Evolutionary conservation across 2,797 vertebrate genomes (phyloP), one percentile per base, ranked within the genome.

Genomic region (Oreortyx pictus): DNA sequence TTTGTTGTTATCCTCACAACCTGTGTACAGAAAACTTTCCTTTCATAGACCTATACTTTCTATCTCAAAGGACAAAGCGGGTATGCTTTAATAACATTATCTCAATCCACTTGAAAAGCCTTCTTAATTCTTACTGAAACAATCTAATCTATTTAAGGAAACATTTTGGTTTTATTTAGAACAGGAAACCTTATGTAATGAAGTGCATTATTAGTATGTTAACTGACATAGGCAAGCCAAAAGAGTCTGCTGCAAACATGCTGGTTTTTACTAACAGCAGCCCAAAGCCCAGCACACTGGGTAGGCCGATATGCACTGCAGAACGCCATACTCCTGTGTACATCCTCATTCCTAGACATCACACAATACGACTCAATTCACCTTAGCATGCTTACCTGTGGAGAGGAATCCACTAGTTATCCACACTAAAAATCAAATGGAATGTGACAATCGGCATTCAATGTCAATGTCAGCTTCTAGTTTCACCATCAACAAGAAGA

Each of bases 61-160:
- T 89, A 78, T 68, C 88, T 97, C 82, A 70, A 86, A 78, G 94
- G 70, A 93, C 59, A 93, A 91, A 95, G 87, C 46, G 90, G 41
- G 79, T 57, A 89, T 41, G 44, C 64, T 88, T 86, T 93, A 93
- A 94, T 78, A 85, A 90, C 49, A 78, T 92, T 86, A 88, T 74
- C 76, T 93, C 82, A 79, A 92, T 82, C 47, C 64, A 91, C 56
- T 75, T 79, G 71, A 89, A 96, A 95, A 92, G 50, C 44, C 35
- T 25, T 89, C 82, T 93, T 88, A 96, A 90, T 92, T 92, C 76
- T 86, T 90, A 81, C 73, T 89, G 72, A 82, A 94, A 73, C 86
- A 91, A 83, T 64, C 59, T 94, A 89, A 93, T 88, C 73, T 88
- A 57, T 90, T 67, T 91, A 80, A 93, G 56, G 67, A 52, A 78